Evolutionary conservation across 2,113 vertebrate genomes (phyloP), one percentile per base, ranked within the genome.

Genomic region (Malurus melanocephalus): DNA sequence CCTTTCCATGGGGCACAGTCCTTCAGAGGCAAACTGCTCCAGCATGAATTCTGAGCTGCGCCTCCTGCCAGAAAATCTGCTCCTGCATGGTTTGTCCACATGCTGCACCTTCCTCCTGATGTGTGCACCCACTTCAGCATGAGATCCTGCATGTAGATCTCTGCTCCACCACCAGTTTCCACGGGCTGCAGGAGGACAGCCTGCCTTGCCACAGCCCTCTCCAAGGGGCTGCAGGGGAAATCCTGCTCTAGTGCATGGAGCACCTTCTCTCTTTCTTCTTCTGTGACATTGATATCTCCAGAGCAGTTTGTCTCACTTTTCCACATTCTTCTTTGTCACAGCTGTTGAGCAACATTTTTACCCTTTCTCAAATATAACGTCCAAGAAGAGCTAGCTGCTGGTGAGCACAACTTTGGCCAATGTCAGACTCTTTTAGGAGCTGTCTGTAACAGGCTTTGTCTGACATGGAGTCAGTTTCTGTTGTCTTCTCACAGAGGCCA

Each of bases 131-230:
- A 14, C 28, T 73, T 18, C 30, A 30, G 11, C 3, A 0, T 13
- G 12, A 17, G 26, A 2, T 6, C 42, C 15, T 48, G 9, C n/a
- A 42, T 1, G 1, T 1, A 24, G 6, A 23, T 30, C 33, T 48
- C 28, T 42, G 48, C 13, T 42, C 24, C 65, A 33, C 13, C 16
- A 6, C 0, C 0, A 11, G 30, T 9, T 4, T 21, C 19, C 24
- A 3, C 0, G 2, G 18, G 18, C 74, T 51, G 32, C 40, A n/a
- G 15, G 17, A 13, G 26, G 30, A 38, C 16, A 69, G 21, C 16
- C 20, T 69, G 24, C 11, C 17, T 9, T 8, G 38, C 10, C 4
- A 18, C 3, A 3, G 12, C 17, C 9, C n/a, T 62, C 43, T 33
- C 27, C 33, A 64, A 33, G 13, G 16, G 30, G 7, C 49, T 77